These are phyloP conservation scores for Scatophagus argus DNA, from an alignment of 2,113 vertebrate species.

Conservation along the genomic window DNA sequence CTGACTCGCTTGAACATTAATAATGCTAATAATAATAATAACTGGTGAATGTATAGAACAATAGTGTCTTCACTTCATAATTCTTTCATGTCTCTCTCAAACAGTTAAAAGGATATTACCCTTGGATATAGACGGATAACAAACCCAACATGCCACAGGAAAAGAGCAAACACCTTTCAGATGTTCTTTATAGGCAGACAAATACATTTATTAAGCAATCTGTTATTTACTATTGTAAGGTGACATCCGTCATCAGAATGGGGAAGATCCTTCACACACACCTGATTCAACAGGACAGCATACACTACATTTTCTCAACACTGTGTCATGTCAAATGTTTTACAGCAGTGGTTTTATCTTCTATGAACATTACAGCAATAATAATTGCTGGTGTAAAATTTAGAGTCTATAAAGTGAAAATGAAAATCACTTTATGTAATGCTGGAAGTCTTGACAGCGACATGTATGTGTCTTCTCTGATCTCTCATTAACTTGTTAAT, in stretches of 20 bases:
- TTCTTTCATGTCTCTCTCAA: not conserved
- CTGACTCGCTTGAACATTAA: too few species aligned
- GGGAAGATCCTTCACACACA: constrained; percentile 48
- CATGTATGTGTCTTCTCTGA: not conserved
- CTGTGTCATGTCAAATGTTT: constrained; percentile 1
- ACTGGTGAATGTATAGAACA: not conserved
- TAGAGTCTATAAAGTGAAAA: not conserved
- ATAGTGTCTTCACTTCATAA: not conserved
- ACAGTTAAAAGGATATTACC: not conserved
- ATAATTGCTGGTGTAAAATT: not conserved
- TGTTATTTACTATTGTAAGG: not conserved
- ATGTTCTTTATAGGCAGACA: constrained; percentile 15
- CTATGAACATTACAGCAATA: constrained; percentile 19
- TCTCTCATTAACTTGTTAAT: not conserved
- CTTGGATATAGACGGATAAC: not conserved
- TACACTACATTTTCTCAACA: constrained; percentile 45
- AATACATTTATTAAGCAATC: not conserved
- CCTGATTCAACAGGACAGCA: constrained; percentile 58
- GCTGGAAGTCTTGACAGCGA: not conserved
- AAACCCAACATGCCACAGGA: constrained; percentile 24
- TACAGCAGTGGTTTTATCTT: constrained; percentile 37
- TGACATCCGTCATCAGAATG: constrained; percentile 28
- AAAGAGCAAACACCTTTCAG: constrained; percentile 29
- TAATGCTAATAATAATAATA: too few species aligned
- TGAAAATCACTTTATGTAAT: not conserved